A percentile compares a stretch with the other conserved stretches of the same genome.
Conservation (phyloP, 2,113 vertebrate genomes). For the Ramphastos sulfuratus region DNA sequence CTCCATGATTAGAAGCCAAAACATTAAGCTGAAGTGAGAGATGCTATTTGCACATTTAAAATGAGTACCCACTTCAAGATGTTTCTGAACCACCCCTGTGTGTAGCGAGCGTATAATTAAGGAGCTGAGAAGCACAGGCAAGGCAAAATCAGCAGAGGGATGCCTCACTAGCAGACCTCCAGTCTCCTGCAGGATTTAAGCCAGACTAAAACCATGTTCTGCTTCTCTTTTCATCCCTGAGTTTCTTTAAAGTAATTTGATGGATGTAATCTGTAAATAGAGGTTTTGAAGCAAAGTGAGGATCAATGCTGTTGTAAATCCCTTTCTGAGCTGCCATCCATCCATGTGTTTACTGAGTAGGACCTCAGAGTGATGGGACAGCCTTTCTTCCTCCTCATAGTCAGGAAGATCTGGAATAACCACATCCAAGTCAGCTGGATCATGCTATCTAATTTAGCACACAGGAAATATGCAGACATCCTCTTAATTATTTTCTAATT, state of each 20-base stretch:
- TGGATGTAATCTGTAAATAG: not conserved
- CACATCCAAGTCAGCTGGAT: not conserved
- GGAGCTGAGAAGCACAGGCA: not conserved
- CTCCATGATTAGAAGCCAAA: not conserved
- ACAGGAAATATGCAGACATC: not conserved
- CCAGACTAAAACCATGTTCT: not conserved
- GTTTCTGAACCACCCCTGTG: not conserved
- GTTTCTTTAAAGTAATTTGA: not conserved
- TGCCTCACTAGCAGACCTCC: not conserved
- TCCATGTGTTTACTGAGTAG: not conserved
- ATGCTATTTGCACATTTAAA: conserved; percentile 9
- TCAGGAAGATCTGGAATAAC: not conserved
- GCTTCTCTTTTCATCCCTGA: not conserved
- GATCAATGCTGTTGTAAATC: not conserved
- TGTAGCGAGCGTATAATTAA: not conserved
- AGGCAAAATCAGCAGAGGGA: conserved; percentile 27
- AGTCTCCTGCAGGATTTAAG: not conserved
- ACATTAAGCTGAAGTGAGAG: not conserved
- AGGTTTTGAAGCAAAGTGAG: not conserved
- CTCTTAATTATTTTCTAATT: not conserved
- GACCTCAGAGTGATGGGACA: not conserved
- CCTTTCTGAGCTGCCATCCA: not conserved
- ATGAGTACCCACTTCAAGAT: conserved; percentile 5
- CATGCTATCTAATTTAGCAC: not conserved
- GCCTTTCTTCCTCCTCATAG: not conserved